Conservation (phyloP, 2,888 invertebrate species). For the Erpobdella octoculata region DNA sequence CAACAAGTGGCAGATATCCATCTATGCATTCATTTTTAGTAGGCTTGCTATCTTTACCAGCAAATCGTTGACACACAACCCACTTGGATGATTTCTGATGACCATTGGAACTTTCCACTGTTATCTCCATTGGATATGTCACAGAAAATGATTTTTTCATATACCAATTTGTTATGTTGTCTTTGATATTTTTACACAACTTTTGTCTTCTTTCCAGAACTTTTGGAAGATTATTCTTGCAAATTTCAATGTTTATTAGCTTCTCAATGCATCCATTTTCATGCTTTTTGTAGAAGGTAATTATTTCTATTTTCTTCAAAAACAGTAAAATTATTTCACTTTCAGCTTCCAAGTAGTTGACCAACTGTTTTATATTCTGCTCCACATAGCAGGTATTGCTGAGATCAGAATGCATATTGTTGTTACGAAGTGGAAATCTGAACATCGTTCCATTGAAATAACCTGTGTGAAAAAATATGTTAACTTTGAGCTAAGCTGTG, state of each 20-base stretch:
- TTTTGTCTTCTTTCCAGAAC: constrained; percentile 3
- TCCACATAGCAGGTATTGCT: constrained; percentile 40
- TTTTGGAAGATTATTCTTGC: not conserved
- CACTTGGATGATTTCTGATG: not conserved
- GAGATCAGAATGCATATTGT: constrained; percentile 38
- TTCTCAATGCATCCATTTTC: not conserved
- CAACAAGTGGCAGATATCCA: constrained; percentile 39
- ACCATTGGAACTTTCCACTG: not conserved
- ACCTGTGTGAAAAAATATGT: constrained; percentile 19
- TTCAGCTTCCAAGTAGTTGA: constrained; percentile 40
- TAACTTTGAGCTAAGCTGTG: too few species aligned
- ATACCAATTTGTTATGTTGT: not conserved
- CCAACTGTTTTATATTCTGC: constrained; percentile 40
- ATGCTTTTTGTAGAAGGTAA: constrained; percentile 25
- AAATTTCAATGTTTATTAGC: constrained; percentile 9
- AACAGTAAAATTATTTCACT: constrained; percentile 42
- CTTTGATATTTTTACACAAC: constrained; percentile 1
- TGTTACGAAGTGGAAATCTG: constrained; percentile 44
- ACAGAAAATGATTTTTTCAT: constrained; percentile 5
- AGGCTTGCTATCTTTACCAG: constrained; percentile 5
- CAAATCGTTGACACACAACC: constrained; percentile 27
- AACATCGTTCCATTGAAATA: constrained; percentile 45
- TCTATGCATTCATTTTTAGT: constrained; percentile 25
- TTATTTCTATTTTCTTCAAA: constrained; percentile 41
- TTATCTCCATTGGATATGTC: constrained; percentile 14